Base-by-base conservation (phyloP, 2,113 vertebrate species). In the Vulpes vulpes region DNA sequence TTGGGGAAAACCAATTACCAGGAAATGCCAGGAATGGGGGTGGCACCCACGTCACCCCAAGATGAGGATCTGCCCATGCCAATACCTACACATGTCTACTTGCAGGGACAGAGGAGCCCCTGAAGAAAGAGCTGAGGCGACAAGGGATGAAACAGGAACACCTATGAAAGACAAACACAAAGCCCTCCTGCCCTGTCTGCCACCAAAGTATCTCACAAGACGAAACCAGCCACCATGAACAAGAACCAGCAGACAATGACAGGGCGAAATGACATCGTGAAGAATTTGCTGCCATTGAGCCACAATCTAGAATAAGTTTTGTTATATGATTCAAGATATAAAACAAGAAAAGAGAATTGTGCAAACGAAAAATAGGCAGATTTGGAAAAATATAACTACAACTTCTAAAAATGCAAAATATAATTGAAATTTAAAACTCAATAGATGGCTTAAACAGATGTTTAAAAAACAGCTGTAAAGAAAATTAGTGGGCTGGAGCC, bases 331-430 rank as follows among this genome's bases (percentile, higher is more conserved):
- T 22, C 38, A 80, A 53, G 51, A 43, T 17, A 22, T 8, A 20
- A 57, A 38, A 57, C 53, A 49, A 67, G 12, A 85, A 67, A 51
- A 10, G 2, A 30, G 64, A 57, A 51, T 23, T 49, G 65, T 82
- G 15, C 4, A 8, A 30, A 74, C 49, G n/a, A 55, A 71, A 80
- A 73, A 74, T 7, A 51, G 59, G 35, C 1, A 83, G 69, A 65
- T 82, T 22, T 76, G 59, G 35, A 59, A 93, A 69, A 43, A 43
- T 43, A 67, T 35, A 88, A 93, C 83, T 3, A 60, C 20, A 93
- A 49, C 11, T 32, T 95, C 32, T 83, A 74, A 89, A 91, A 65
- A 51, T 65, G 38, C 76, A 82, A 96, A 74, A 35, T 35, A 59
- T 4, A 30, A 89, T 38, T 60, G 32, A 84, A 69, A 55, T 93